A percentile compares a stretch with the other conserved stretches of the same genome.
phyloP scores from a whole-genome alignment of 2,888 invertebrate species.

The Epinotia bilunana region DNA sequence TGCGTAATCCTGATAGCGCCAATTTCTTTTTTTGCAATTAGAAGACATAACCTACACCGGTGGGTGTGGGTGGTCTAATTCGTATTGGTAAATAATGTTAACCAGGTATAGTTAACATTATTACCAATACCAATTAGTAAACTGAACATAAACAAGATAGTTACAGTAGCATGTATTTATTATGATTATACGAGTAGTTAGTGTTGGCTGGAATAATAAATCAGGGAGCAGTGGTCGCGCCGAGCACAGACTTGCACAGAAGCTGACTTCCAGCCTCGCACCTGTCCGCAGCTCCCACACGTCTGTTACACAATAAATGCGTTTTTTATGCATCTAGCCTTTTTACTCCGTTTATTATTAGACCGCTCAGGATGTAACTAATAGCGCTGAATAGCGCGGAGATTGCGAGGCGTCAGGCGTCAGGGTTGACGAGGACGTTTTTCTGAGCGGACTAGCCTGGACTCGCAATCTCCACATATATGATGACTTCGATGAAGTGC shows the following conservation, averaged over 20 bases:
- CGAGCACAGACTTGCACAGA: constrained; percentile 34
- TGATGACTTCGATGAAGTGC: constrained; percentile 17
- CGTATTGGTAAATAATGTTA: too few species aligned
- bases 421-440: constrained; percentile 34
- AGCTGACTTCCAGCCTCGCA: constrained; percentile 53
- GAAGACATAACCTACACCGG: too few species aligned
- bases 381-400: constrained; percentile 50
- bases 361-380: constrained; percentile 65
- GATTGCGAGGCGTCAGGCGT: constrained; percentile 42
- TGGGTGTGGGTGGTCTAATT: too few species aligned
- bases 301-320: constrained; percentile 72
- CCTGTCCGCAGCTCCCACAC: constrained; percentile 77
- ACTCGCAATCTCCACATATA: constrained; percentile 22
- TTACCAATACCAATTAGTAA: neutral
- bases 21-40: too few species aligned
- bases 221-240: constrained; percentile 28
- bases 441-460: constrained; percentile 23
- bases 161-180: neutral
- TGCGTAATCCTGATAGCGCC: too few species aligned
- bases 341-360: constrained; percentile 60
- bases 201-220: constrained; percentile 26
- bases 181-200: constrained; percentile 9
- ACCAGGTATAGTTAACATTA: neutral
- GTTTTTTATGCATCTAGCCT: constrained; percentile 71
- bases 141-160: neutral